Conservation (phyloP, 1,140 invertebrate genomes). For the Eupeodes corollae region DNA sequence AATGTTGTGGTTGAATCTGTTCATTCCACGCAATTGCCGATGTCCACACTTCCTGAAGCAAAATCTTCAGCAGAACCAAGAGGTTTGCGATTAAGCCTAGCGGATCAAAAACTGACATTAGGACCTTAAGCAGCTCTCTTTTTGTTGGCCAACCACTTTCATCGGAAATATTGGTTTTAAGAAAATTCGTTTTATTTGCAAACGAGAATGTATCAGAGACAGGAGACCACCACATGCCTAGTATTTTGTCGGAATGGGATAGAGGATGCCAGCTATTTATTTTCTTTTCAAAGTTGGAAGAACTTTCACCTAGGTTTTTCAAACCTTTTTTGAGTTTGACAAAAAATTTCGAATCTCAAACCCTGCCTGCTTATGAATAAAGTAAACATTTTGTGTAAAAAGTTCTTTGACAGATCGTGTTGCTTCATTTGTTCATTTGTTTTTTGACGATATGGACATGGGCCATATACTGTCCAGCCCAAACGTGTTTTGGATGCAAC, state of each 20-base stretch:
- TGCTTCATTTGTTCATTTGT: neutral
- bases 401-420: neutral
- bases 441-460: neutral
- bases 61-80: neutral
- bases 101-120: neutral
- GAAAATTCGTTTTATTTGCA: neutral
- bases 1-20: neutral
- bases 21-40: neutral
- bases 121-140: neutral
- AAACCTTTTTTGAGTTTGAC: neutral
- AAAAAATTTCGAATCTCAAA: neutral
- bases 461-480: conserved; percentile 1
- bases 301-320: neutral
- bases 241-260: neutral
- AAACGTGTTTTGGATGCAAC: neutral
- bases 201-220: neutral
- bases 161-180: neutral
- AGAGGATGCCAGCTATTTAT: neutral
- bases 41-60: neutral
- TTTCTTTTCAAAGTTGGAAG: neutral
- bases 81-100: neutral
- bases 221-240: neutral
- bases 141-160: neutral
- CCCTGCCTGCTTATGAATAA: neutral
- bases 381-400: neutral